These are phyloP conservation scores for Catharus bicknelli DNA, from an alignment of 2,113 vertebrate species.

Conservation along the genomic window DNA sequence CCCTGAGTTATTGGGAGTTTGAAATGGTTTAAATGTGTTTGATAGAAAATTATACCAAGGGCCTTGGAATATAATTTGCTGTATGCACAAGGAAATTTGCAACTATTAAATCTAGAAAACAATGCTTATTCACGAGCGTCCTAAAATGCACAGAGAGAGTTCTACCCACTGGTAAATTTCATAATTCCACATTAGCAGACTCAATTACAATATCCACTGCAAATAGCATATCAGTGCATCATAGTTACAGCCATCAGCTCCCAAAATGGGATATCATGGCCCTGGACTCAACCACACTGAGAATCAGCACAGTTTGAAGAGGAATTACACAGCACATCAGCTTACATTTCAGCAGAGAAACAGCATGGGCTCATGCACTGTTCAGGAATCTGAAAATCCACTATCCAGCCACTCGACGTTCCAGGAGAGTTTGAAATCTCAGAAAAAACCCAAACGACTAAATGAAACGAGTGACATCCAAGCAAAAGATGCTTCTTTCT, in stretches of 20 bases:
- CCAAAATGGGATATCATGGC: not conserved
- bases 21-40: conserved; percentile 11
- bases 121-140: not conserved
- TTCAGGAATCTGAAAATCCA: not conserved
- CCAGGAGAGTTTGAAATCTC: not conserved
- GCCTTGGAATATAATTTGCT: not conserved
- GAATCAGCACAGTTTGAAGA: not conserved
- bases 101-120: not conserved
- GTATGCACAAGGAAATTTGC: not conserved
- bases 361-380: not conserved
- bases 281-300: not conserved
- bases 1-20: not conserved
- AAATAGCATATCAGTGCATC: not conserved
- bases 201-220: conserved; percentile 34
- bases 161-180: conserved; percentile 16
- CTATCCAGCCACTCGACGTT: fast-evolving
- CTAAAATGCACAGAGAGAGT: not conserved
- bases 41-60: conserved; percentile 13
- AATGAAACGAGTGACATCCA: not conserved
- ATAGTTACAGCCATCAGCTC: not conserved
- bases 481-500: not conserved
- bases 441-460: not conserved
- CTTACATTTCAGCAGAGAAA: not conserved
- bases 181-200: conserved; percentile 31
- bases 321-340: fast-evolving